These are phyloP conservation scores for Heterodera filipjevi DNA, from an alignment of 2,888 invertebrate species.

Conservation along the genomic window DNA sequence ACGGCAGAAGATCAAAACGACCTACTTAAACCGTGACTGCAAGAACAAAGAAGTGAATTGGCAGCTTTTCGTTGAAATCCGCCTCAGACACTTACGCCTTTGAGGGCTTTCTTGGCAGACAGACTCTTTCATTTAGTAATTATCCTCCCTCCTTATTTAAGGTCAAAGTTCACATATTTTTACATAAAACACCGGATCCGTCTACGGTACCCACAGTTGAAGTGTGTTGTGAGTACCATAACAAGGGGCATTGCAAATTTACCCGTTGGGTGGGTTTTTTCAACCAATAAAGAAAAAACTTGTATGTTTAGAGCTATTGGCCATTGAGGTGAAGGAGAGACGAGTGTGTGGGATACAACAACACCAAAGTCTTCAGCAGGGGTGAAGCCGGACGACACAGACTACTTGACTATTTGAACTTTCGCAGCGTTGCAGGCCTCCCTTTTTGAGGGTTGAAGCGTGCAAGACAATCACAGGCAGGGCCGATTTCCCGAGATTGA, in stretches of 20 bases:
- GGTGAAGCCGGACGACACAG: neutral
- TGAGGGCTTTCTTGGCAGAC: neutral
- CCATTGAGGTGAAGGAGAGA: neutral
- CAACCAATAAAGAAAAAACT: neutral
- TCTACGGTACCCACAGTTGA: neutral
- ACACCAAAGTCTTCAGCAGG: too few species aligned
- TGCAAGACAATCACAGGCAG: neutral
- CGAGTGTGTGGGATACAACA: too few species aligned
- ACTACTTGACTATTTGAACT: neutral
- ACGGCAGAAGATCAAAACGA: neutral
- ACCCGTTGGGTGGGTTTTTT: neutral
- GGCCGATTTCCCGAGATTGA: conserved; percentile 6
- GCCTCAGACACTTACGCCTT: neutral
- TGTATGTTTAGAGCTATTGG: neutral
- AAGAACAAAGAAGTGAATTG: neutral
- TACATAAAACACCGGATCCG: conserved; percentile 4
- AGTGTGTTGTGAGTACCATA: neutral
- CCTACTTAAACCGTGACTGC: neutral
- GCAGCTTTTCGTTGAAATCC: neutral
- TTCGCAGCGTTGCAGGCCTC: neutral
- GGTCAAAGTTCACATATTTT: conserved; percentile 3
- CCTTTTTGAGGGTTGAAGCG: neutral
- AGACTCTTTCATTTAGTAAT: neutral
- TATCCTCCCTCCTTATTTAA: neutral
- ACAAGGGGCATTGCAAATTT: neutral